Evolutionary conservation across 2,888 invertebrate species (phyloP).

Genomic region (Cactoblastis cactorum): DNA sequence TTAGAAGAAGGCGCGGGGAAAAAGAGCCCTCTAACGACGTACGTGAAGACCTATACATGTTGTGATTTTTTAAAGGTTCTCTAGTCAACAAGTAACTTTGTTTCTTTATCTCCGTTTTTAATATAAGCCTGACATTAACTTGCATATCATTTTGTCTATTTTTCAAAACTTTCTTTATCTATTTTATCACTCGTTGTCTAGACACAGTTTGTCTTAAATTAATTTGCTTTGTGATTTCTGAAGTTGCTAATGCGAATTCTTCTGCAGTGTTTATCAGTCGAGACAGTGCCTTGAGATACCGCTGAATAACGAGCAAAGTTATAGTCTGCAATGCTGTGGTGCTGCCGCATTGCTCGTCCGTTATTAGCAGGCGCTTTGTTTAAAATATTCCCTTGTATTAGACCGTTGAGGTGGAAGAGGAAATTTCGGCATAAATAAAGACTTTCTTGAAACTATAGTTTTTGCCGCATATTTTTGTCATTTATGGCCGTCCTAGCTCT

Average conservation of each 20-base stretch:
- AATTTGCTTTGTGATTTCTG: conserved; percentile 16
- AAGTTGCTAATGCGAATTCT: conserved; percentile 21
- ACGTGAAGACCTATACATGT: no score
- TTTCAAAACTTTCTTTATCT: not conserved
- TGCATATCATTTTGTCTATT: not conserved
- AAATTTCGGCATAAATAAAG: not conserved
- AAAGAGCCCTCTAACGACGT: no score
- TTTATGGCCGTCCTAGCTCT: no score
- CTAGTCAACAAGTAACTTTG: no score
- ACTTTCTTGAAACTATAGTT: not conserved
- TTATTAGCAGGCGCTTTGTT: conserved; percentile 16
- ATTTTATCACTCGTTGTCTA: no score
- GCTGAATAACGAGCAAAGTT: conserved; percentile 23
- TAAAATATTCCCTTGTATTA: not conserved
- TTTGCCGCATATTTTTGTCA: no score
- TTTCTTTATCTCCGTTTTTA: no score
- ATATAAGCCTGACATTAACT: no score
- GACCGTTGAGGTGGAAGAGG: not conserved
- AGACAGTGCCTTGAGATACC: conserved; percentile 8
- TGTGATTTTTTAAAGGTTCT: no score
- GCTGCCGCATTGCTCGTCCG: conserved; percentile 18
- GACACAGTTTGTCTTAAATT: conserved; percentile 11
- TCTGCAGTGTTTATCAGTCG: conserved; percentile 19
- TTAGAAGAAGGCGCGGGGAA: no score
- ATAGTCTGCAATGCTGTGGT: conserved; percentile 17